Percentiles rank a stretch among this genome's conserved stretches.
Conservation (phyloP, 1,140 invertebrate species). For the Bacillus rossius region DNA sequence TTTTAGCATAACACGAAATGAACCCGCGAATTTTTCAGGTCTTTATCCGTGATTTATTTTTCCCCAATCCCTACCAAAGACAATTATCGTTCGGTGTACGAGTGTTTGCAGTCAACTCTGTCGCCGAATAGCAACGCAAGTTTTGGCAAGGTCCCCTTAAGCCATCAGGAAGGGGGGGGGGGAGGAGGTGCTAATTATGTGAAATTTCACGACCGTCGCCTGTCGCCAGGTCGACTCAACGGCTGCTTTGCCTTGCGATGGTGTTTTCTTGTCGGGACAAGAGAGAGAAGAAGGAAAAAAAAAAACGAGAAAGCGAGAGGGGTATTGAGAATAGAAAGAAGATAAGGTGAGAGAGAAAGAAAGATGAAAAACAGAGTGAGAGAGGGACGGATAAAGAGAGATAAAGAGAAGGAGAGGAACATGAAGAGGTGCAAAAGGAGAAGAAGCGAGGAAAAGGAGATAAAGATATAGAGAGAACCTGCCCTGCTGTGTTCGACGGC, state of each 20-base stretch:
- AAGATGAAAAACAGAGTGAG: background rate
- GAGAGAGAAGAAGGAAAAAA: background rate
- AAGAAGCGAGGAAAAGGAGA: background rate
- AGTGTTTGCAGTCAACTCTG: too few species aligned
- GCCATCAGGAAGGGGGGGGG: too few species aligned
- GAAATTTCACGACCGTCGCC: too few species aligned
- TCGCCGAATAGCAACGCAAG: too few species aligned
- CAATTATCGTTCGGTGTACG: too few species aligned
- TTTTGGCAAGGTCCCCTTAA: too few species aligned
- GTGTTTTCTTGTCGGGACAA: background rate
- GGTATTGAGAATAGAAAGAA: background rate
- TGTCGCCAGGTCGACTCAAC: background rate
- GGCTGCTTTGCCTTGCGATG: background rate
- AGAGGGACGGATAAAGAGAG: background rate
- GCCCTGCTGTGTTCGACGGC: too few species aligned
- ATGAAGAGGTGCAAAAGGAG: background rate
- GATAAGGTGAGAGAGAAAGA: background rate
- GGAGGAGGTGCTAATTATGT: too few species aligned
- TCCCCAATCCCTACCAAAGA: too few species aligned
- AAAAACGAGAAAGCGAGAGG: background rate
- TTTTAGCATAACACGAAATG: too few species aligned
- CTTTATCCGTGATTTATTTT: too few species aligned
- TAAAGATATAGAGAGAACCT: background rate
- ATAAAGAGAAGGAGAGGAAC: background rate
- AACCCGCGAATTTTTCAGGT: too few species aligned